phyloP scores from a whole-genome alignment of 2,113 vertebrate species.

The Nibea albiflora region DNA sequence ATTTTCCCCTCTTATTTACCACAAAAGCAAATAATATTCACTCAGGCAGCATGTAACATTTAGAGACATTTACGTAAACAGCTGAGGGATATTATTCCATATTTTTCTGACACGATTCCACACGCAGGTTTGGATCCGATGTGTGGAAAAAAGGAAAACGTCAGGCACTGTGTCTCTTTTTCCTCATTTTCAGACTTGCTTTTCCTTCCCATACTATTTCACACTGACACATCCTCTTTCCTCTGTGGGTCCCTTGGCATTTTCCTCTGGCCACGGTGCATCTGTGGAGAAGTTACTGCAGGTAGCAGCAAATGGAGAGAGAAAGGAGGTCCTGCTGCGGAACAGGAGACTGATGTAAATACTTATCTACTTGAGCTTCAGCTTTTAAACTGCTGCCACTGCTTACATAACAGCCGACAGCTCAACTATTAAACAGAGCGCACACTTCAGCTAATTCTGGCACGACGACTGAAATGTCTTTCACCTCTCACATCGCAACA shows the following conservation, averaged over 20 bases:
- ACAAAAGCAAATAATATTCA: slow-evolving; percentile 18
- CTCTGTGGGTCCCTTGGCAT: slow-evolving; percentile 22
- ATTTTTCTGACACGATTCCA: slow-evolving; percentile 50
- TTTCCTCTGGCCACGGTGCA: slow-evolving; percentile 26
- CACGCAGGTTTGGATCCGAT: slow-evolving; percentile 37
- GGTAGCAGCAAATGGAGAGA: neutral
- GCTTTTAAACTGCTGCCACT: neutral
- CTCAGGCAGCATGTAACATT: slow-evolving; percentile 14
- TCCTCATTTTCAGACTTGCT: slow-evolving; percentile 34
- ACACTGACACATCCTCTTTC: slow-evolving; percentile 51
- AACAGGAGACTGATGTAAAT: neutral
- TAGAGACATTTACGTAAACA: slow-evolving; percentile 52
- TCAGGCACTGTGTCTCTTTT: slow-evolving; percentile 31
- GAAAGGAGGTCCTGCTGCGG: neutral
- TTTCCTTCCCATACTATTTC: slow-evolving; percentile 46
- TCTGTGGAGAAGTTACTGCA: neutral
- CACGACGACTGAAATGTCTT: neutral
- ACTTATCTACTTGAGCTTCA: slow-evolving; percentile 7
- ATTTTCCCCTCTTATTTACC: slow-evolving; percentile 22
- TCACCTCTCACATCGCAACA: neutral
- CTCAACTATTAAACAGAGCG: neutral
- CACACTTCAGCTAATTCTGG: neutral
- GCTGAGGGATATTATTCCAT: slow-evolving; percentile 57
- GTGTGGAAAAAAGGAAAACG: slow-evolving; percentile 38
- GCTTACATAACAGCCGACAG: neutral